Evolutionary conservation across 2,888 invertebrate genomes (phyloP), one percentile per base, ranked within the genome.

Genomic region (Atherix ibis): DNA sequence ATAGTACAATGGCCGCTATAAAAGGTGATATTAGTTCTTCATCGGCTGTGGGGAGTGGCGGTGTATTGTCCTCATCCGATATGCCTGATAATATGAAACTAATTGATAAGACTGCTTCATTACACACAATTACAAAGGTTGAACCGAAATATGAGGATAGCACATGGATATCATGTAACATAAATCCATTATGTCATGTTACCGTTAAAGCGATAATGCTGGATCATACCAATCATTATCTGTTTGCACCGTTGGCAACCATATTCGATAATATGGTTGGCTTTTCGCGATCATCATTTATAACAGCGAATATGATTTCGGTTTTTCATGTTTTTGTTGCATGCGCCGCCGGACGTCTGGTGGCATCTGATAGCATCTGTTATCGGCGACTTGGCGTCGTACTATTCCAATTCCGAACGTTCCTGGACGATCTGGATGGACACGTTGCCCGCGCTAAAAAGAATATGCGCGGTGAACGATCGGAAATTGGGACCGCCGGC

Each of bases 251-350:
- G 0, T 54, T 81, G 28, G 80, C 82, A n/a, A 71, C 76, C 4
- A 58, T 82, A 15, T 62, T 81, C 19, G 83, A 87, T 51, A 58
- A 70, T 46, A 56, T 74, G 5, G 56, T 78, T 15, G 67, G 70
- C 2, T 71, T 82, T 45, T 77, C 76, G 1, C 62, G 67, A 5
- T 64, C 60, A 30, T 48, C 62, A 2, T 64, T 74, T 32, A 69
- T 89, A 39, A 82, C 85, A 1, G 83, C 89, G 1, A 87, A 88
- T 56, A 72, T 76, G 64, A 83, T 89, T 47, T 87, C 85, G 24
- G 68, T 74, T 44, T 76, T 73, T 33, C 87, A 88, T 50, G 77
- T 88, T 3, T 64, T 79, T 13, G 65, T 85, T 2, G 84, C 87
- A 0, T 56, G 81, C 13, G 45, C 76, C 1, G 71, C 80, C n/a